Evolutionary conservation across 2,113 vertebrate species (phyloP), one percentile per base, ranked within the genome.

Genomic region (Ondatra zibethicus): DNA sequence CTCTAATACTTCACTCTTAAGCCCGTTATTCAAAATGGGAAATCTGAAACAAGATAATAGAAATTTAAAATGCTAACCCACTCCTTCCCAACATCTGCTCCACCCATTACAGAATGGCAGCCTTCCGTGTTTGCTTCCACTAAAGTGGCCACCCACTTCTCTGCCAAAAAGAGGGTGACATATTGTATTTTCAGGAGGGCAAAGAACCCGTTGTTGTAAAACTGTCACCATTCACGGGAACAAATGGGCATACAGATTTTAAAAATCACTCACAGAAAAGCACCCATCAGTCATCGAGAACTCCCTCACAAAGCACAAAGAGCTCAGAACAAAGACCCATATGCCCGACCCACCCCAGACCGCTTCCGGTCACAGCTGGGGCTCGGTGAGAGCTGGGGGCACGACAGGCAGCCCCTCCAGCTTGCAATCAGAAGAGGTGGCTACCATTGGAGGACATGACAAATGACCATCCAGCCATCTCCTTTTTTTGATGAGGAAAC

Each of bases 251-350:
- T 12, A 21, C 17, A 78, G 93, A 33, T 45, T 47, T 65, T 86
- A 45, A 73, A 95, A 68, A 85, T 58, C 27, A 52, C 42, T 90
- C 76, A 33, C 14, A 61, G 76, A 88, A 92, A 78, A 63, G 73
- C 70, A 88, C 66, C 87, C 96, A 86, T 68, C 50, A 6, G 36
- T 85, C 80, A 76, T 9, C 39, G 66, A 5, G 12, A 80, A 61
- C 85, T 65, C 31, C 65, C 42, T 73, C 45, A 0, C 25, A 47
- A 27, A 21, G 90, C 80, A 97, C 88, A 95, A 96, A 95, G 92
- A 81, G 68, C 84, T 8, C 5, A 82, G 12, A 86, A 97, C 96
- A 96, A 98, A 97, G 94, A 93, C 55, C 58, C 94, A 39, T 73
- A 94, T 47, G 94, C 5, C 77, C 36, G 68, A 72, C 87, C 91